Percentiles rank a stretch among this genome's conserved stretches.
phyloP scores from a whole-genome alignment of 1,140 invertebrate species.

The Nasonia vitripennis region DNA sequence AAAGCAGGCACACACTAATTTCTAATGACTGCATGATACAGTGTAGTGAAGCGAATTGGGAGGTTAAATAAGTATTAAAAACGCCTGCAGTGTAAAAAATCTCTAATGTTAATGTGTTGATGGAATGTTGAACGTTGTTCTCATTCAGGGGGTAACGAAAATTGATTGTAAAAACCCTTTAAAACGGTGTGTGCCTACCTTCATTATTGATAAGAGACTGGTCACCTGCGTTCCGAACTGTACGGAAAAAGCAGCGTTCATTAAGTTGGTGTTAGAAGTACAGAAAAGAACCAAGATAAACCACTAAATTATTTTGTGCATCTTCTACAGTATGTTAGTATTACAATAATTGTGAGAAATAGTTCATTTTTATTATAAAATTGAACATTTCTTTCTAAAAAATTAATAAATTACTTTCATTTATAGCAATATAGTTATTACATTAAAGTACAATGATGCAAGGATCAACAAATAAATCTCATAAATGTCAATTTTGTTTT shows the following conservation, averaged over 20 bases:
- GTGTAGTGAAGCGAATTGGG: neutral
- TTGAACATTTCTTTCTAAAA: neutral
- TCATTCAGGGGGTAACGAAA: neutral
- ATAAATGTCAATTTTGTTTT: neutral
- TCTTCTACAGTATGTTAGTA: neutral
- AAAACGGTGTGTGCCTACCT: slow-evolving; percentile 72
- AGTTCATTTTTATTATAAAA: neutral
- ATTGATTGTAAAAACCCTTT: neutral
- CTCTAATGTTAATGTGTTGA: slow-evolving; percentile 36
- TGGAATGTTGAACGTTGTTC: neutral
- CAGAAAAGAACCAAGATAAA: slow-evolving; percentile 17
- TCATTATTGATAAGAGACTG: slow-evolving; percentile 71
- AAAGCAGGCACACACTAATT: slow-evolving; percentile 69
- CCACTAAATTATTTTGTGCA: neutral
- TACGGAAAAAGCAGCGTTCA: slow-evolving; percentile 61
- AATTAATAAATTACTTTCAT: neutral
- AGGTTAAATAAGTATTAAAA: neutral
- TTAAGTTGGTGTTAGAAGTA: slow-evolving; percentile 46
- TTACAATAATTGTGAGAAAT: neutral
- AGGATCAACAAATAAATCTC: neutral
- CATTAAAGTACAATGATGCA: neutral
- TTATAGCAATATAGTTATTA: slow-evolving; percentile 8
- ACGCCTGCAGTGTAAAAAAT: slow-evolving; percentile 8
- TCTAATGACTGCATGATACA: slow-evolving; percentile 34
- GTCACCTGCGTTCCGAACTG: slow-evolving; percentile 70